Evolutionary conservation across 2,797 vertebrate species (phyloP).

Genomic region (Sebastes itinus): DNA sequence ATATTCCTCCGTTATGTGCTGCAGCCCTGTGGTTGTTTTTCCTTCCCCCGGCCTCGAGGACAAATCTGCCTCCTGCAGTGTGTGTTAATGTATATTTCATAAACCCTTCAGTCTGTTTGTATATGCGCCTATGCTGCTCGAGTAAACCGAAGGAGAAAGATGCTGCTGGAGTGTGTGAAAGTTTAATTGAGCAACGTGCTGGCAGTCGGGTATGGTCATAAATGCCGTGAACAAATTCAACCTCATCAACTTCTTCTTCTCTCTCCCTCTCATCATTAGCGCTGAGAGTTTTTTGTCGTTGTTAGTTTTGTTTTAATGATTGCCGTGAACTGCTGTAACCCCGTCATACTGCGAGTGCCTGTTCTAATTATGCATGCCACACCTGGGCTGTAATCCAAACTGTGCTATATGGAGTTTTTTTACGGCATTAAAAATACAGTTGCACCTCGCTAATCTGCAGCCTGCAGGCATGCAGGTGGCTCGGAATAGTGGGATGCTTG

Average conservation of each 20-base stretch:
- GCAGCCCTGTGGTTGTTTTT: conserved; percentile 30
- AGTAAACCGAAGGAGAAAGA: conserved; percentile 10
- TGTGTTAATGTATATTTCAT: conserved; percentile 38
- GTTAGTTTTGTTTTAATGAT: conserved; percentile 50
- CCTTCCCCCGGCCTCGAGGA: neutral
- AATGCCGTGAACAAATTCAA: conserved; percentile 36
- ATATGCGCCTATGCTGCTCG: neutral
- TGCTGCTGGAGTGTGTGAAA: neutral
- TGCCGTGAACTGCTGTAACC: conserved; percentile 20
- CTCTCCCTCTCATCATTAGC: conserved; percentile 26
- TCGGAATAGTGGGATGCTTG: conserved; percentile 29
- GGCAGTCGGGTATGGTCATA: conserved; percentile 5
- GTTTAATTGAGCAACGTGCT: conserved; percentile 34
- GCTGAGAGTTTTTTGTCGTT: conserved; percentile 20
- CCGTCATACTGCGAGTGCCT: neutral
- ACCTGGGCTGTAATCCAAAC: conserved; percentile 43
- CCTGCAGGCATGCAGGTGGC: conserved; percentile 42
- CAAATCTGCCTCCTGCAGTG: neutral
- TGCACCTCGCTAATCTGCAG: conserved; percentile 47
- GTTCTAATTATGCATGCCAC: conserved; percentile 11
- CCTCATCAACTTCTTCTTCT: conserved; percentile 14
- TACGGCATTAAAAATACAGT: conserved; percentile 40
- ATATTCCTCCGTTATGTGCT: conserved; percentile 55
- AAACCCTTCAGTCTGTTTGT: conserved; percentile 30
- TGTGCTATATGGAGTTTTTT: conserved; percentile 17